phyloP scores from a whole-genome alignment of 2,113 vertebrate species.

The Ahaetulla prasina region DNA sequence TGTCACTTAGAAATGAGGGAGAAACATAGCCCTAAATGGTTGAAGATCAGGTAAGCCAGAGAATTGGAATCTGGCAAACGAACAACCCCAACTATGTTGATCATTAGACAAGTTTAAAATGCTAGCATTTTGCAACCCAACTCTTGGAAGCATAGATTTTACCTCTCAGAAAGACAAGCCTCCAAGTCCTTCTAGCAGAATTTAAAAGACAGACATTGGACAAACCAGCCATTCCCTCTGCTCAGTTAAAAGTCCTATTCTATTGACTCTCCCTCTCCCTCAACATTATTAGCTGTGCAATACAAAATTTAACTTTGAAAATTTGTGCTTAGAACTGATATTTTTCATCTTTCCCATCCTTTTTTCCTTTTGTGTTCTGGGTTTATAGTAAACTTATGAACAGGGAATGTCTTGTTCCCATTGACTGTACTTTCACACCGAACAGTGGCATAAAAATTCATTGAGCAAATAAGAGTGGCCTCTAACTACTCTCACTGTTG shows the following conservation, averaged over 20 bases:
- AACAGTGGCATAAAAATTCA: neutral
- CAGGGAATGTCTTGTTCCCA: neutral
- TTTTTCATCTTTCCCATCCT: neutral
- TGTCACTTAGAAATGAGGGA: neutral
- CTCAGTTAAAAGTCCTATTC: neutral
- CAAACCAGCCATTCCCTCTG: neutral
- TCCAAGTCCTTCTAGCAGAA: neutral
- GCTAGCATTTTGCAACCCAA: neutral
- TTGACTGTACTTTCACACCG: neutral
- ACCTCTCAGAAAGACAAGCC: neutral
- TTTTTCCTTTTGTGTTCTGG: neutral
- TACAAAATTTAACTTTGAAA: neutral
- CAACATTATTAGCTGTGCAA: neutral
- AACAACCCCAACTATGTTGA: neutral
- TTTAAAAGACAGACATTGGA: neutral
- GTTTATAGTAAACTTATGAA: neutral
- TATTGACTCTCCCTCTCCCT: neutral
- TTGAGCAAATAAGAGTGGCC: neutral
- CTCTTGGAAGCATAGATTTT: neutral
- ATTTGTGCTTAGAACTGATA: neutral
- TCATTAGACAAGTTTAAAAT: neutral
- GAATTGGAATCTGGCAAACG: neutral
- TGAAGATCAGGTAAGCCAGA: neutral
- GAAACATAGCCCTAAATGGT: neutral
- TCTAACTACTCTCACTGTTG: neutral